Evolutionary conservation across 2,797 vertebrate species (phyloP).

Genomic region (Chelon labrosus): DNA sequence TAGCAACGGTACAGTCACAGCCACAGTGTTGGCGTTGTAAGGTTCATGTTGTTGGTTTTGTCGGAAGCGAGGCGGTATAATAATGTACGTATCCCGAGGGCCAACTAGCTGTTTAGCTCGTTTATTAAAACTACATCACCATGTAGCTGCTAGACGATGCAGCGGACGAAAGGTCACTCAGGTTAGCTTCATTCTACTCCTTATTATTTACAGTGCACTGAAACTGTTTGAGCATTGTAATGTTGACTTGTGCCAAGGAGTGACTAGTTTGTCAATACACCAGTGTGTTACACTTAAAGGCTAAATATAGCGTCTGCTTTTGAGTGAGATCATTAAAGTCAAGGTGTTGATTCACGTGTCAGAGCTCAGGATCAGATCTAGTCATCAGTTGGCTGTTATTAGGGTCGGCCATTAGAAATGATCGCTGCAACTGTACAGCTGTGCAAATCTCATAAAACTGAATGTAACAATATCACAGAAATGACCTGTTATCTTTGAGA

Average conservation of each 20-base stretch:
- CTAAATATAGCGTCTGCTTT: not conserved
- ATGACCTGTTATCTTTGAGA: not conserved
- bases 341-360: not conserved
- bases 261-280: not conserved
- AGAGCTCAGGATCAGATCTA: not conserved
- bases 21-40: not conserved
- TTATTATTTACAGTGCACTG: too few relatives aligned
- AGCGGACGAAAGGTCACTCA: conserved; percentile 19
- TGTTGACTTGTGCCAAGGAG: not conserved
- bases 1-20: not conserved
- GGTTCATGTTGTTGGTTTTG: not conserved
- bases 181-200: not conserved
- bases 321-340: not conserved
- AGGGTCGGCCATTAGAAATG: not conserved
- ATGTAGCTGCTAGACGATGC: not conserved
- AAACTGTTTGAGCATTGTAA: too few relatives aligned
- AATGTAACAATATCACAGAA: not conserved
- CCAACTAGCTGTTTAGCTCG: not conserved
- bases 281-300: not conserved
- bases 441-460: not conserved
- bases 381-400: not conserved
- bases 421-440: too few relatives aligned
- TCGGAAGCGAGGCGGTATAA: too few relatives aligned
- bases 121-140: not conserved
- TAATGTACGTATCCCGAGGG: not conserved